Percentiles rank a stretch among this genome's conserved stretches.
Evolutionary conservation across 2,888 invertebrate species (phyloP).

Genomic region (Heliconius erato): DNA sequence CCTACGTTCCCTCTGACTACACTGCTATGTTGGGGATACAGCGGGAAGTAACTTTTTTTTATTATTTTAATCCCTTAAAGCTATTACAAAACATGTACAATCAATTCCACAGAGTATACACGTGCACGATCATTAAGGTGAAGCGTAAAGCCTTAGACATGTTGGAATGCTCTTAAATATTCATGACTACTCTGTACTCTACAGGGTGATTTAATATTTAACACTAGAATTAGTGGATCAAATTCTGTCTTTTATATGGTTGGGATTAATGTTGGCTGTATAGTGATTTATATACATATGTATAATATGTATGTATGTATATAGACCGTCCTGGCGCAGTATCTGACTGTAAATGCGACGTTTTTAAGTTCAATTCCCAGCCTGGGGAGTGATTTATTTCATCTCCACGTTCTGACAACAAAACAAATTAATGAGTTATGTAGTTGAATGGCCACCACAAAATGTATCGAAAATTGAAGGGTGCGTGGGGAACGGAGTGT

Average conservation of each 20-base stretch:
- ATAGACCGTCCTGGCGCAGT: background rate
- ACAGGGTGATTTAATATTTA: constrained; percentile 62
- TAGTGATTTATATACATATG: background rate
- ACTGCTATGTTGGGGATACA: background rate
- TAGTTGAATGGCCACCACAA: no score
- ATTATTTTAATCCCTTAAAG: background rate
- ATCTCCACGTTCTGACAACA: no score
- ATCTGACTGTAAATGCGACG: no score
- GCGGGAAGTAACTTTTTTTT: background rate
- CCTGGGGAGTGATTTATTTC: no score
- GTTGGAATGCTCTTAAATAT: constrained; percentile 69
- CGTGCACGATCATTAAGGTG: constrained; percentile 60
- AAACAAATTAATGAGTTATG: no score
- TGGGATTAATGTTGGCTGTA: background rate
- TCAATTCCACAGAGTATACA: constrained; percentile 46
- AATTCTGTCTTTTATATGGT: constrained; percentile 29
- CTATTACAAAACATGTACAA: constrained; percentile 28
- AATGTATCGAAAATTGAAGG: no score
- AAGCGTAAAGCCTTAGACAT: constrained; percentile 72
- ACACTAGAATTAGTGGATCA: constrained; percentile 43
- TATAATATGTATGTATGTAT: background rate
- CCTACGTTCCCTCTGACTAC: background rate
- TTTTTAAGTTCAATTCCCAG: no score
- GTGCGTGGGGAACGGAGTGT: no score
- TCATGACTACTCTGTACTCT: constrained; percentile 60